Evolutionary conservation across 2,797 vertebrate species (phyloP).

Genomic region (Lacerta bilineata): DNA sequence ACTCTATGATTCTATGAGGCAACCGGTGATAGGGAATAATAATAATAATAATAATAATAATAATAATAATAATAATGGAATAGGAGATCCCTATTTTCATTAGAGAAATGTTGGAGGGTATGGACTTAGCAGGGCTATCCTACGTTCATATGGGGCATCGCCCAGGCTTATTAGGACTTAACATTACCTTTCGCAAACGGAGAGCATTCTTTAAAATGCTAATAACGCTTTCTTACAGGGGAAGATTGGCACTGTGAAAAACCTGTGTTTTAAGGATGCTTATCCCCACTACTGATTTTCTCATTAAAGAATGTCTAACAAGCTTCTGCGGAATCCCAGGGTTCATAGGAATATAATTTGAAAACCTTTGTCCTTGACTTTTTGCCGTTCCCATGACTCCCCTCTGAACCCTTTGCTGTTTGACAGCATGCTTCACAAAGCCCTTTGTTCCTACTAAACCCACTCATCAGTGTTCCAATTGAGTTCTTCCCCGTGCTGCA

Average conservation of each 20-base stretch:
- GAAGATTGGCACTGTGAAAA: not conserved
- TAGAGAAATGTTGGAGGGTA: too few relatives aligned
- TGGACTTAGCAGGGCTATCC: too few relatives aligned
- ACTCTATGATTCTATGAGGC: too few relatives aligned
- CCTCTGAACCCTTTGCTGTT: not conserved
- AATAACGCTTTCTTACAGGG: not conserved
- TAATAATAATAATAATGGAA: too few relatives aligned
- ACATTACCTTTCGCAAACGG: not conserved
- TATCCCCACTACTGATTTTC: not conserved
- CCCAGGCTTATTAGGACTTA: not conserved
- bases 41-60: too few relatives aligned
- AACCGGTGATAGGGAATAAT: too few relatives aligned
- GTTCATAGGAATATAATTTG: not conserved
- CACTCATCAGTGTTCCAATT: not conserved
- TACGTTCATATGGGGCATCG: not conserved
- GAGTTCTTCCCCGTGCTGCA: not conserved
- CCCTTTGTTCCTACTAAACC: not conserved
- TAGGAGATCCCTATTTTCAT: too few relatives aligned
- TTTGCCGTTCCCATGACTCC: not conserved
- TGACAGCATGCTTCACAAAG: not conserved
- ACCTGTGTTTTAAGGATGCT: not conserved
- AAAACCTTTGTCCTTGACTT: not conserved
- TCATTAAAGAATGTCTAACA: not conserved
- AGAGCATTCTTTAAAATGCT: not conserved
- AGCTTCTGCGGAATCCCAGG: not conserved